A percentile compares a stretch with the other conserved stretches of the same genome.
These are phyloP conservation scores for Petrocephalus microphthalmus DNA, from an alignment of 2,113 vertebrate species.

Conservation along the genomic window DNA sequence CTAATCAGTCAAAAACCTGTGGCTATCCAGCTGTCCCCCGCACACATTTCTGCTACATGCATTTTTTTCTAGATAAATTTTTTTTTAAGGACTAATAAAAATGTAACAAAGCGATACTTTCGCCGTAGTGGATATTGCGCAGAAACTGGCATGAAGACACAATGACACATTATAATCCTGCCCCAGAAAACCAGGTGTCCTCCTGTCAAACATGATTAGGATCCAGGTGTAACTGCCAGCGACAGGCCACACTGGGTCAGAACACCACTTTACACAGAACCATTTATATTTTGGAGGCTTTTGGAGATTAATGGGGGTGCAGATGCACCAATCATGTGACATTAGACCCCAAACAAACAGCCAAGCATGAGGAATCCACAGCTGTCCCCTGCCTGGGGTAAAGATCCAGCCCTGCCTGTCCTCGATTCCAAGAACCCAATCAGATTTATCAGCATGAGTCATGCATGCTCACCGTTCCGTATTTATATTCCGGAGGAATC, in stretches of 20 bases:
- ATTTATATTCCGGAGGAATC: not conserved
- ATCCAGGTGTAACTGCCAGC: constrained; percentile 2
- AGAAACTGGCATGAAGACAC: not conserved
- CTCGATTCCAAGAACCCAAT: not conserved
- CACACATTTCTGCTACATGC: not conserved
- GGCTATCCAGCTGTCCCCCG: not conserved
- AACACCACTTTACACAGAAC: not conserved
- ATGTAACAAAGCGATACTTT: not conserved
- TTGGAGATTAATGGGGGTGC: not conserved
- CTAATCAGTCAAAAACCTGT: not conserved
- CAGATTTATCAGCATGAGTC: not conserved
- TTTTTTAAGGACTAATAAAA: not conserved
- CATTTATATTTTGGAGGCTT: constrained; percentile 2
- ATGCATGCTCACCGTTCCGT: not conserved
- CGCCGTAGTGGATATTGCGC: not conserved
- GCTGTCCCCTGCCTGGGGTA: not conserved
- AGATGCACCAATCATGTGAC: not conserved
- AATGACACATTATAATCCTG: not conserved
- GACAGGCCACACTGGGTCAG: not conserved
- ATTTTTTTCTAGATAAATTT: not conserved
- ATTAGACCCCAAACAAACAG: constrained; percentile 2
- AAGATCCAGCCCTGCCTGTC: not conserved
- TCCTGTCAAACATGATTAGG: constrained; percentile 9
- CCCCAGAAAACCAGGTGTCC: not conserved
- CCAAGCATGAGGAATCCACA: not conserved